phyloP scores from a whole-genome alignment of 2,797 vertebrate genomes.

The Leucoraja ocellata region DNA sequence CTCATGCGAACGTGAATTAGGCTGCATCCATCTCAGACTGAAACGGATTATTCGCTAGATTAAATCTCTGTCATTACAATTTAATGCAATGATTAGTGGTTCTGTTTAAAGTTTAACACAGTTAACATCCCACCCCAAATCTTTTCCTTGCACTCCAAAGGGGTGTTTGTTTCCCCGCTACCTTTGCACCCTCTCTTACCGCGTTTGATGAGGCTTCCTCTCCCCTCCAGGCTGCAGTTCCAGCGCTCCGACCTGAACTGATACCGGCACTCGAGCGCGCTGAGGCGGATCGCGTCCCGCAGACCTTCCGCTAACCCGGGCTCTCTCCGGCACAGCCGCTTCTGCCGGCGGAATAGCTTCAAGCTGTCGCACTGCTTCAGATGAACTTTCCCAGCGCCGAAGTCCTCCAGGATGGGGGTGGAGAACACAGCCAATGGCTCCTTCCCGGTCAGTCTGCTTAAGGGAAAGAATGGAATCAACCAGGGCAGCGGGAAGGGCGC shows the following conservation, averaged over 20 bases:
- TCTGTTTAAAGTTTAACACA: background rate
- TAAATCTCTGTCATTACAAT: background rate
- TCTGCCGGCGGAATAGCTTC: constrained; percentile 78
- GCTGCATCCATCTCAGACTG: background rate
- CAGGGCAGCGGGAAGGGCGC: constrained; percentile 63
- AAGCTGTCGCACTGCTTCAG: constrained; percentile 93
- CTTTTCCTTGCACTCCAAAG: too few relatives aligned
- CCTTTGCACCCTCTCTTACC: constrained; percentile 54
- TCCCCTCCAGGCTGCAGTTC: constrained; percentile 94
- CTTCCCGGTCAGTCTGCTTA: constrained; percentile 75
- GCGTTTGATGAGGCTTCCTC: constrained; percentile 85
- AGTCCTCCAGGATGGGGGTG: constrained; percentile 60
- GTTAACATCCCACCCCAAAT: background rate
- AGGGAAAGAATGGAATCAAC: constrained; percentile 41
- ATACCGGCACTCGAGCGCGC: constrained; percentile 84
- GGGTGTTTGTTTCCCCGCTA: background rate
- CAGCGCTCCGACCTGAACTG: constrained; percentile 93
- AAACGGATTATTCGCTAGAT: background rate
- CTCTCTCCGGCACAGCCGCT: constrained; percentile 83
- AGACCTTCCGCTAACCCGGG: constrained; percentile 87
- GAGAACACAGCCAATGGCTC: constrained; percentile 77
- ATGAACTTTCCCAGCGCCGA: constrained; percentile 65
- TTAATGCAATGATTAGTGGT: background rate
- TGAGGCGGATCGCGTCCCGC: constrained; percentile 80
- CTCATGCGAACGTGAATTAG: background rate